Percentiles rank a stretch among this genome's conserved stretches.
Evolutionary conservation across 2,113 vertebrate species (phyloP).

Genomic region (Syrmaticus mikado): DNA sequence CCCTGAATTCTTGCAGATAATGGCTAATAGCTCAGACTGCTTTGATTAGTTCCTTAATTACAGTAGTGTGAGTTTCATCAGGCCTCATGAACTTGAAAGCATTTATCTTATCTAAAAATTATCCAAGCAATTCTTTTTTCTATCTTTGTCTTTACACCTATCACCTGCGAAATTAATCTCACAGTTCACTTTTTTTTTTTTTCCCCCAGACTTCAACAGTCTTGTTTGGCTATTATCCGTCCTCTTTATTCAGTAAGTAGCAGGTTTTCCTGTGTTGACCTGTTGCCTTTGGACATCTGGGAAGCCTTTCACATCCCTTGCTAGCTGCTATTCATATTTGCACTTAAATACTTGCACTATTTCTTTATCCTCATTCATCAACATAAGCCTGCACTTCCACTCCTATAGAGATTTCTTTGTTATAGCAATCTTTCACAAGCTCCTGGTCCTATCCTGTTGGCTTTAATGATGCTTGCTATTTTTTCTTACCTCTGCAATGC

Average conservation of each 20-base stretch:
- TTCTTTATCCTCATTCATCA: not conserved
- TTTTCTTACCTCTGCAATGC: not conserved
- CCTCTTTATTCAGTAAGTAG: not conserved
- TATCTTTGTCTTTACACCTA: not conserved
- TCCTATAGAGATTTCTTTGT: not conserved
- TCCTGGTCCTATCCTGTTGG: not conserved
- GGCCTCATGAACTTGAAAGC: not conserved
- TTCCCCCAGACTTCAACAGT: not conserved
- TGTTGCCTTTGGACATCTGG: not conserved
- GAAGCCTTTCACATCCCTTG: not conserved
- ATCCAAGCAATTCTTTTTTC: not conserved
- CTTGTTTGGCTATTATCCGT: not conserved
- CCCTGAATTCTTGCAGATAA: constrained; percentile 34
- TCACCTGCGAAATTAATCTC: constrained; percentile 11
- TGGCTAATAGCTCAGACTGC: not conserved
- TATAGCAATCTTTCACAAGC: not conserved
- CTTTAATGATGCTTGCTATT: not conserved
- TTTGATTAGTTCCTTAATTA: constrained; percentile 47
- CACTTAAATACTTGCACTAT: not conserved
- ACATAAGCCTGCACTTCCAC: not conserved
- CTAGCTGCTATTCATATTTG: not conserved
- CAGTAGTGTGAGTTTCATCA: not conserved
- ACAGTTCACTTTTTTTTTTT: not conserved
- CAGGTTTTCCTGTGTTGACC: not conserved
- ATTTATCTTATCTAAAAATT: constrained; percentile 7